phyloP scores from a whole-genome alignment of 1,140 invertebrate genomes.

The Cyphomyrmex costatus region DNA sequence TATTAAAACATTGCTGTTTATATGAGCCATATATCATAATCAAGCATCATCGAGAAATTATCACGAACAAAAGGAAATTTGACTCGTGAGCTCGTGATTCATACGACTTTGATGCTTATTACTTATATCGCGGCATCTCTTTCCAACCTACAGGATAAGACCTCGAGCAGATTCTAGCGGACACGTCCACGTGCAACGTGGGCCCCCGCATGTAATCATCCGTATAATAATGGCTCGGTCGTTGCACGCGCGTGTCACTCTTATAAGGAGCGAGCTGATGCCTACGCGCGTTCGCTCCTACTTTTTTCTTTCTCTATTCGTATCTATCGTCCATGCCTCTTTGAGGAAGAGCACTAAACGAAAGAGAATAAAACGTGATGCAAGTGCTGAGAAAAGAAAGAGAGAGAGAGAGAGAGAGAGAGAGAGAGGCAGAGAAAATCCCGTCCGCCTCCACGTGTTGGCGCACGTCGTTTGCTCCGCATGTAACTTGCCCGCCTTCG shows the following conservation, averaged over 20 bases:
- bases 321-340: conserved; percentile 47
- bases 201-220: conserved; percentile 72
- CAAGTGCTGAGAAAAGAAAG: conserved; percentile 20
- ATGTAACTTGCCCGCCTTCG: conserved; percentile 25
- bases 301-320: conserved; percentile 37
- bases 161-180: conserved; percentile 32
- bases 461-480: conserved; percentile 28
- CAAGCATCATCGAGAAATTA: neutral
- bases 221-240: conserved; percentile 73
- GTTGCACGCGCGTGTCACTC: conserved; percentile 75
- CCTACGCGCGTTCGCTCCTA: conserved; percentile 71
- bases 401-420: conserved; percentile 51
- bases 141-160: conserved; percentile 65
- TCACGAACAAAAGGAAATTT: neutral
- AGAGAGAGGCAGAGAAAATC: conserved; percentile 65
- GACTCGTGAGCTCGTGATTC: conserved; percentile 60
- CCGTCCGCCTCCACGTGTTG: conserved; percentile 79
- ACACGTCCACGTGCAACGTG: conserved; percentile 43
- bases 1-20: neutral
- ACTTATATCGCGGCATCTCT: conserved; percentile 63
- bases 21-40: neutral
- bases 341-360: conserved; percentile 30
- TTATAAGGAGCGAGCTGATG: conserved; percentile 76
- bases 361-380: neutral
- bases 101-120: conserved; percentile 62